Base-by-base conservation (phyloP, 2,888 invertebrate species). In the Drosophila ezoana region DNA sequence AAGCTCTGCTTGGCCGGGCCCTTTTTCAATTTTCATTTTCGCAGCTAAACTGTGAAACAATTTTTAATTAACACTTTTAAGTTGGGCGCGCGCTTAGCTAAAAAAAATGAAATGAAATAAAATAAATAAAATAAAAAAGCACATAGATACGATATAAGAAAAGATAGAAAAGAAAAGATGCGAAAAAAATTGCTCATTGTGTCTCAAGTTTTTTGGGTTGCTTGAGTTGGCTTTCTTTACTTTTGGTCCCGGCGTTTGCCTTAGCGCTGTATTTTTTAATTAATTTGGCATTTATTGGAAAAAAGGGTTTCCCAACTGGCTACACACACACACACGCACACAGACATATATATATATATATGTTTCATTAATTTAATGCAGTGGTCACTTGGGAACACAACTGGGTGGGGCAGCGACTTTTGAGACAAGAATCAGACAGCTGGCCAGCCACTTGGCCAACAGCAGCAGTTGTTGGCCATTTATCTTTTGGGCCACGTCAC, bases 21-120 rank as follows among this genome's bases (percentile, higher is more conserved):
- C 84, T 72, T 84, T 90, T 89, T 89, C 89, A 90, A 90, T 89
- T 90, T 86, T 89, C 89, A 90, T 90, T 89, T 89, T 90, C 89
- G 83, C 90, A 90, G 86, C 86, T 89, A 90, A 89, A 90, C 90
- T 89, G 90, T 83, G 89, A 90, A 89, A 90, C 89, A 89, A 88
- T 90, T 89, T 89, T 90, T 89, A 89, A 89, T 89, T 89, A 89
- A 89, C 89, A 90, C 89, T 89, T 89, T 89, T 86, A 84, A 89
- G 88, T 84, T 90, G 75, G 74, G 68, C 64, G 52, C 48, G 45
- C 56, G 53, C 51, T 35, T 51, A 65, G 62, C 54, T 44, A 67
- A 53, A 60, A 40, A 51, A 67, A 61, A 44, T 70, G 59, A 65
- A 62, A 62, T 59, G 45, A 72, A 35, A 60, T 48, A 69, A 45